Evolutionary conservation across 2,888 invertebrate species (phyloP).

Genomic region (Caradrina clavipalpis): DNA sequence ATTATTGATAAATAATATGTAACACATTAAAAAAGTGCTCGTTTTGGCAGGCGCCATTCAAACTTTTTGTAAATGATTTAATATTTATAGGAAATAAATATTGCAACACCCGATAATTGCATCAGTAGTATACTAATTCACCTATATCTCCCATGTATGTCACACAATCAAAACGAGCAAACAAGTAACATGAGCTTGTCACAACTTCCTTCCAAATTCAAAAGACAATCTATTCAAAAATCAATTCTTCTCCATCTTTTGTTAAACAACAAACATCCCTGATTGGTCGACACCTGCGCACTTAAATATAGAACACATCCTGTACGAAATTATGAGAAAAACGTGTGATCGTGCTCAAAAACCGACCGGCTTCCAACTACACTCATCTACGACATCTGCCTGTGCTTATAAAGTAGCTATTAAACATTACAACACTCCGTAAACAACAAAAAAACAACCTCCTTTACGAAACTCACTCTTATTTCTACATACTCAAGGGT

Average conservation of each 20-base stretch:
- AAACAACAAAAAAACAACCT: not conserved
- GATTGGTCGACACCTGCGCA: conserved; percentile 71
- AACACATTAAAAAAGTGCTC: too few relatives aligned
- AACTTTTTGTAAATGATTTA: too few relatives aligned
- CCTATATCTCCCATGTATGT: too few relatives aligned
- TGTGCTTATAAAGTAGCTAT: conserved; percentile 60
- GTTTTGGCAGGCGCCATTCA: too few relatives aligned
- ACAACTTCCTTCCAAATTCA: conserved; percentile 43
- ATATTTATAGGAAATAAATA: too few relatives aligned
- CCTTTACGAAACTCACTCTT: conserved; percentile 31
- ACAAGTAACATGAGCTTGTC: conserved; percentile 28
- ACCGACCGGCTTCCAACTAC: conserved; percentile 47
- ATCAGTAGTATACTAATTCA: too few relatives aligned
- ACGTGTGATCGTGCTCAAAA: conserved; percentile 78
- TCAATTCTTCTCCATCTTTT: conserved; percentile 37
- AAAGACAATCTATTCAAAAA: conserved; percentile 28
- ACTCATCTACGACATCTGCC: conserved; percentile 54
- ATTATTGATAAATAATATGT: too few relatives aligned
- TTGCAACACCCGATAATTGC: too few relatives aligned
- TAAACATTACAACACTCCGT: conserved; percentile 35
- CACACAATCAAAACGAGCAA: too few relatives aligned
- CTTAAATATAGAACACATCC: conserved; percentile 76
- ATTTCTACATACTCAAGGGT: not conserved
- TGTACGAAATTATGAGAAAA: conserved; percentile 70
- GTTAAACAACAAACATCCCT: conserved; percentile 56